These are phyloP conservation scores for Procambarus virginalis DNA, from an alignment of 1,140 invertebrate genomes.

Conservation along the genomic window DNA sequence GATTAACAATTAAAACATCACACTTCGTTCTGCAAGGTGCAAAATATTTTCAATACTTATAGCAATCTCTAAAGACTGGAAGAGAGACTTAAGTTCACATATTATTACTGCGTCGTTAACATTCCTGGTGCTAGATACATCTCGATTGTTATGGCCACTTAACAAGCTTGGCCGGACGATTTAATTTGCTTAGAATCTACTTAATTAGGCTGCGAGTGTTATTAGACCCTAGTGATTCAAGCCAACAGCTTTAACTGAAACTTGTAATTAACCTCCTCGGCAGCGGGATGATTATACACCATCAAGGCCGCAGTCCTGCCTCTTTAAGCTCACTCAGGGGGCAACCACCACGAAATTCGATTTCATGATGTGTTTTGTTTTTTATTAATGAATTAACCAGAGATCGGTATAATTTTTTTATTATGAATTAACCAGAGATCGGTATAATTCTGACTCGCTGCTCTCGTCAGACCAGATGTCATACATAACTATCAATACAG, in stretches of 20 bases:
- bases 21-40: too few relatives aligned
- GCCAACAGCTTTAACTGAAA: background rate
- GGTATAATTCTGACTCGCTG: too few relatives aligned
- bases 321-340: background rate
- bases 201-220: background rate
- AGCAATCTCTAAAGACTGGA: too few relatives aligned
- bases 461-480: background rate
- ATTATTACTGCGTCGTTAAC: background rate
- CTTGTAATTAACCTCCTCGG: background rate
- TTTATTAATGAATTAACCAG: too few relatives aligned
- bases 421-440: too few relatives aligned
- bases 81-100: too few relatives aligned
- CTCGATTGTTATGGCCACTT: background rate
- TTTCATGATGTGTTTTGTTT: too few relatives aligned
- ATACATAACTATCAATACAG: background rate
- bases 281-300: slow-evolving; percentile 2
- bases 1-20: too few relatives aligned
- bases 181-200: slow-evolving; percentile 7
- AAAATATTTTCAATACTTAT: too few relatives aligned
- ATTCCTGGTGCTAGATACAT: background rate
- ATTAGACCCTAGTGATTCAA: background rate
- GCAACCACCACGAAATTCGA: background rate
- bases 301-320: background rate
- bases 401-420: too few relatives aligned
- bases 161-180: background rate